These are phyloP conservation scores for Amblyornis subalaris DNA, from an alignment of 2,113 vertebrate genomes.

Conservation along the genomic window DNA sequence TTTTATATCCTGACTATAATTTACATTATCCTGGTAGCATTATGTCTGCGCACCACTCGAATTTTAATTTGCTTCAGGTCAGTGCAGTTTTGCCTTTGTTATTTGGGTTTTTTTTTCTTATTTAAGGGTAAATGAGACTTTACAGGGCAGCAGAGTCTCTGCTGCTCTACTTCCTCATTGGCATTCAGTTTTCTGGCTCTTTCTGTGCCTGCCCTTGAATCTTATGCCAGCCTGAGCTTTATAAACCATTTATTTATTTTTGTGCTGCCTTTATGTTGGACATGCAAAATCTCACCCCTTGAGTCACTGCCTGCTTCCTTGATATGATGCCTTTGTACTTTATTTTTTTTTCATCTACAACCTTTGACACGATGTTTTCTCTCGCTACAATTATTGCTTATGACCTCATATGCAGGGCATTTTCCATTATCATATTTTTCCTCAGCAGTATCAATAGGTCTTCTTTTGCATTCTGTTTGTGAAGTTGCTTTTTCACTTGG, in stretches of 20 bases:
- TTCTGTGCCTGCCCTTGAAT: constrained; percentile 37
- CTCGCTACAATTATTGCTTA: constrained; percentile 50
- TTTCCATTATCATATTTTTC: constrained; percentile 50
- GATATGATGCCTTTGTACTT: constrained; percentile 43
- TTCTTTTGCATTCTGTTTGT: constrained; percentile 23
- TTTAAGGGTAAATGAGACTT: not conserved
- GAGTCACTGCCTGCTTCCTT: constrained; percentile 25
- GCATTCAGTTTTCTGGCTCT: constrained; percentile 20
- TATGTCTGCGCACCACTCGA: not conserved
- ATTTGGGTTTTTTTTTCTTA: not conserved
- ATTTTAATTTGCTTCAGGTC: not conserved
- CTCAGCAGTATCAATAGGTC: constrained; percentile 38
- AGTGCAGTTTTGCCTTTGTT: not conserved
- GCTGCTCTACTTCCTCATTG: not conserved
- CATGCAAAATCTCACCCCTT: constrained; percentile 24
- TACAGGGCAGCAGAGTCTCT: not conserved
- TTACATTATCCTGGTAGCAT: not conserved
- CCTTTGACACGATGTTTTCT: constrained; percentile 56
- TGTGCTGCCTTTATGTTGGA: constrained; percentile 33
- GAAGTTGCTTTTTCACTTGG: not conserved
- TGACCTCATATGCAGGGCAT: constrained; percentile 27
- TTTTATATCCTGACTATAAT: not conserved
- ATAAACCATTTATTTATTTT: constrained; percentile 48
- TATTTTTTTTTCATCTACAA: constrained; percentile 19
- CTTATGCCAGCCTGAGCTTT: constrained; percentile 7